phyloP scores from a whole-genome alignment of 30 jellyfish, hydroid and myxozoan genomes.

The Clytia hemisphaerica region DNA sequence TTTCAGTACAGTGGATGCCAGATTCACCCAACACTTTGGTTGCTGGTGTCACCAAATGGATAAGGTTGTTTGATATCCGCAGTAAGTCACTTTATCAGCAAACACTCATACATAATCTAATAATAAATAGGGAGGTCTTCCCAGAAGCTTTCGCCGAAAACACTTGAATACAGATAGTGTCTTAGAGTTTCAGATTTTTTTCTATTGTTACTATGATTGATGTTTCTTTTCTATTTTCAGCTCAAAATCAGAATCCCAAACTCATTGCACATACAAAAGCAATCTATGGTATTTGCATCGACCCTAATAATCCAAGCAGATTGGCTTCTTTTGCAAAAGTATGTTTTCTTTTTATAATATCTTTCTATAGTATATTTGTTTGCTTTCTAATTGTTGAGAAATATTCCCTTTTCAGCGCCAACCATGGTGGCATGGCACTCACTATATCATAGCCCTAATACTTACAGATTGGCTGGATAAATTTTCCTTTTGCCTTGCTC shows the following conservation, averaged over 20 bases:
- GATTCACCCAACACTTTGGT: slow-evolving; percentile 69
- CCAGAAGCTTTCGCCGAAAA: background rate
- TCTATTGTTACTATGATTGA: background rate
- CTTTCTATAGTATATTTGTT: too few relatives aligned
- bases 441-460: too few relatives aligned
- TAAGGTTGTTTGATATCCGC: slow-evolving; percentile 71
- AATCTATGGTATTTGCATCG: slow-evolving; percentile 87
- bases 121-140: background rate
- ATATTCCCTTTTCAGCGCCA: too few relatives aligned
- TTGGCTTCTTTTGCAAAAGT: slow-evolving; percentile 97
- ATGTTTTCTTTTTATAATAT: background rate
- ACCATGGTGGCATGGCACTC: too few relatives aligned
- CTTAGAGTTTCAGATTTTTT: background rate
- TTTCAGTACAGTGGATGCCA: slow-evolving; percentile 89
- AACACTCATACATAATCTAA: too few relatives aligned
- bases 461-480: too few relatives aligned
- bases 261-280: slow-evolving; percentile 86
- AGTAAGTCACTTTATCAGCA: slow-evolving; percentile 43
- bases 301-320: slow-evolving; percentile 63
- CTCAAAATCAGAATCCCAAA: slow-evolving; percentile 33
- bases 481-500: too few relatives aligned
- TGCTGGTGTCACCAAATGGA: slow-evolving; percentile 88
- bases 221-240: background rate
- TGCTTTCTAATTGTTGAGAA: too few relatives aligned
- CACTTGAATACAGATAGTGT: background rate